These are phyloP conservation scores for Onychostruthus taczanowskii DNA, from an alignment of 2,113 vertebrate genomes.

Conservation along the genomic window DNA sequence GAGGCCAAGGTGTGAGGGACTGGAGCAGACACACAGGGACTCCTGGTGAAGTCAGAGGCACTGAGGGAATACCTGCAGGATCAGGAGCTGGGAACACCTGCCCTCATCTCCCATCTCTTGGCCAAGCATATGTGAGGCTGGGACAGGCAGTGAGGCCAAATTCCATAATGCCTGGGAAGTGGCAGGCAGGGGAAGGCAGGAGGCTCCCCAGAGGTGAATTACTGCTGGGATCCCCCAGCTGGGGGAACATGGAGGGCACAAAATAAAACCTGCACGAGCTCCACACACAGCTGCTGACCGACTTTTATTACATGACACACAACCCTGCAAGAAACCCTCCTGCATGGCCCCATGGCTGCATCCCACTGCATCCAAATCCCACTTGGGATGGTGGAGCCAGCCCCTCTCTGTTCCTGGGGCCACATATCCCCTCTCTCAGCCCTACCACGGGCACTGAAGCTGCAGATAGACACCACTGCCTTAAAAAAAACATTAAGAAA, in stretches of 20 bases:
- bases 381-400: background rate
- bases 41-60: background rate
- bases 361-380: background rate
- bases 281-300: background rate
- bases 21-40: background rate
- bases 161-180: background rate
- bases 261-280: background rate
- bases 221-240: background rate
- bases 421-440: rapidly evolving
- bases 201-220: background rate
- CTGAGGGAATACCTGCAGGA: background rate
- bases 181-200: background rate
- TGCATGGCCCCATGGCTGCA: background rate
- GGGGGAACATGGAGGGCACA: background rate
- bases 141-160: background rate
- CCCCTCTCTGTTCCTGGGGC: background rate
- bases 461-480: background rate
- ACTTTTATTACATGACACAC: slow-evolving; percentile 20
- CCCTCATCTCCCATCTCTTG: background rate
- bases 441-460: background rate
- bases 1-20: background rate
- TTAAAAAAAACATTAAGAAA: background rate
- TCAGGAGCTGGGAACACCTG: background rate
- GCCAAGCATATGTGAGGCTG: background rate
- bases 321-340: background rate